Evolutionary conservation across 2,797 vertebrate genomes (phyloP), one percentile per base, ranked within the genome.

Genomic region (Tamandua tetradactyla): DNA sequence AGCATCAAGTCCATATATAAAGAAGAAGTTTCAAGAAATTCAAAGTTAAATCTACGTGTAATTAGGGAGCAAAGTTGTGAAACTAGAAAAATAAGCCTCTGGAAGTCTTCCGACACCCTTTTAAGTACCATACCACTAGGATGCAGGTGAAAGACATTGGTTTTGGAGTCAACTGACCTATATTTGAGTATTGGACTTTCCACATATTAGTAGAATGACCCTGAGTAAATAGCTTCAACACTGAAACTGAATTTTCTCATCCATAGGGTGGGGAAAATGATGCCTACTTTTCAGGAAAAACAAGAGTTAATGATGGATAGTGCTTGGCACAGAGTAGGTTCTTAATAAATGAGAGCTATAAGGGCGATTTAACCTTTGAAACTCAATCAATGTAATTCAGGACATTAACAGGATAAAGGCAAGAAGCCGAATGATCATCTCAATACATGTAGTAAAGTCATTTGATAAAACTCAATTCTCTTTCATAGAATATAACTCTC

Each of bases 201-300:
- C 9, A 71, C 40, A 64, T 87, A 64, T 44, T 25, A 57, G 15
- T 59, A 44, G 18, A 91, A 27, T 69, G 37, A 72, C 32, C 3
- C 30, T 59, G 15, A 30, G 32, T 37, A 78, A 87, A 7, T 40
- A 49, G 91, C 23, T 59, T 87, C 27, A 87, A 78, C 12, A 87
- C 44, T 22, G 68, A 76, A 91, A 64, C 27, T 57, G 44, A 91
- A 4, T 83, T 82, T 91, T 83, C 20, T 88, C 37, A 47, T 35
- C 13, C 52, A 78, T 71, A 71, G 7, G 32, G 57, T 93, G 15
- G 52, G 69, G 52, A 87, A 93, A 84, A 79, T 85, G 52, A 57
- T 76, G 37, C 11, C 32, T 76, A 40, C 62, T 52, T 87, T 80
- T 80, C 20, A 62, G 57, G 69, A 93, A 91, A 93, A 91, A 47